Evolutionary conservation across 1,140 invertebrate genomes (phyloP).

Genomic region (Cotesia vestalis): DNA sequence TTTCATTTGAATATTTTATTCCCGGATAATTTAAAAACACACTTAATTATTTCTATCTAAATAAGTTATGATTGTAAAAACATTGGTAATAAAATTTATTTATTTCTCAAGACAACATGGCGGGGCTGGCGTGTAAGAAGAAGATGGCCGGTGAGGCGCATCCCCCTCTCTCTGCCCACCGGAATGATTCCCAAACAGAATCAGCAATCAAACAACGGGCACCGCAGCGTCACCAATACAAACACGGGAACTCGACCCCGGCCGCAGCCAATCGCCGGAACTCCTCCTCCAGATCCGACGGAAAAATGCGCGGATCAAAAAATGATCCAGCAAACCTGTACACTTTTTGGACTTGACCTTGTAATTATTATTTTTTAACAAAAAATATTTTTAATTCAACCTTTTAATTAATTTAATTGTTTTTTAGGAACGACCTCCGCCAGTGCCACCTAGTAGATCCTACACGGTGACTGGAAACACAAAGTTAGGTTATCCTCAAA

Average conservation of each 20-base stretch:
- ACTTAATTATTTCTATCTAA: no score
- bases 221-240: slow-evolving; percentile 53
- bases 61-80: no score
- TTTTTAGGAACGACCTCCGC: slow-evolving; percentile 85
- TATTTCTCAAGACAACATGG: slow-evolving; percentile 79
- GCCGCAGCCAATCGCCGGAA: slow-evolving; percentile 89
- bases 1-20: no score
- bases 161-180: slow-evolving; percentile 51
- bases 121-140: slow-evolving; percentile 79
- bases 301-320: slow-evolving; percentile 85
- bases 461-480: slow-evolving; percentile 92
- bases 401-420: slow-evolving; percentile 25
- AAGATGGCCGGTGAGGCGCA: slow-evolving; percentile 73
- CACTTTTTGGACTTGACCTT: slow-evolving; percentile 87
- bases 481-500: slow-evolving; percentile 93
- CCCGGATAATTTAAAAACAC: no score
- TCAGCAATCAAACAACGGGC: slow-evolving; percentile 44
- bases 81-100: slow-evolving; percentile 33
- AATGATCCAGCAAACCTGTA: slow-evolving; percentile 89
- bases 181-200: slow-evolving; percentile 47
- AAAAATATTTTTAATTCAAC: background rate
- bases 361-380: slow-evolving; percentile 64
- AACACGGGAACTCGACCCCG: slow-evolving; percentile 73
- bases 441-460: slow-evolving; percentile 85
- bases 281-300: slow-evolving; percentile 76